Percentiles rank a stretch among this genome's conserved stretches.
Conservation (phyloP, 2,888 invertebrate genomes). For the Heliconius cydno region DNA sequence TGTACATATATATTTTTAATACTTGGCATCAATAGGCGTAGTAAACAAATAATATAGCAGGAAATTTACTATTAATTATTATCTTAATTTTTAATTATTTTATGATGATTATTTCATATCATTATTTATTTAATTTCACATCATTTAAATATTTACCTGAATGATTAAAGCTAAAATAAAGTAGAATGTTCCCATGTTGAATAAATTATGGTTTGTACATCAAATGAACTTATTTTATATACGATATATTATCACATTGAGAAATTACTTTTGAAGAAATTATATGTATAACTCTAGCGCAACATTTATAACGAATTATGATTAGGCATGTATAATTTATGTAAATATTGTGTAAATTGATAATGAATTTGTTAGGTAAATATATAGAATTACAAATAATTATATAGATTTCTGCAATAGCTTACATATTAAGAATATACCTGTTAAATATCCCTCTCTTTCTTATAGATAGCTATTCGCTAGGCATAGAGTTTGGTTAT, state of each 20-base stretch:
- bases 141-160: constrained; percentile 61
- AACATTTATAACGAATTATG: constrained; percentile 49
- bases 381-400: background rate
- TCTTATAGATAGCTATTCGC: too few species aligned
- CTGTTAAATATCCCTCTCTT: too few species aligned
- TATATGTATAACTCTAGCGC: constrained; percentile 36
- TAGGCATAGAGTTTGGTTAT: too few species aligned
- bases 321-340: constrained; percentile 52
- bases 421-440: background rate
- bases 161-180: constrained; percentile 66
- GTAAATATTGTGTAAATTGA: constrained; percentile 23
- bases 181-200: constrained; percentile 67
- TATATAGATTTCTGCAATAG: background rate
- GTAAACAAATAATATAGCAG: too few species aligned
- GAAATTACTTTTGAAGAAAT: constrained; percentile 40
- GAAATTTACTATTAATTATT: too few species aligned
- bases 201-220: constrained; percentile 43
- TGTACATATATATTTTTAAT: background rate
- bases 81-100: background rate
- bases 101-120: background rate
- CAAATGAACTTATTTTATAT: constrained; percentile 59
- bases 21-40: too few species aligned
- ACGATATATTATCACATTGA: constrained; percentile 55
- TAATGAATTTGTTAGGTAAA: background rate
- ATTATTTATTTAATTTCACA: background rate